Conservation (phyloP, 2,888 invertebrate species). For the Microplitis manilae region DNA sequence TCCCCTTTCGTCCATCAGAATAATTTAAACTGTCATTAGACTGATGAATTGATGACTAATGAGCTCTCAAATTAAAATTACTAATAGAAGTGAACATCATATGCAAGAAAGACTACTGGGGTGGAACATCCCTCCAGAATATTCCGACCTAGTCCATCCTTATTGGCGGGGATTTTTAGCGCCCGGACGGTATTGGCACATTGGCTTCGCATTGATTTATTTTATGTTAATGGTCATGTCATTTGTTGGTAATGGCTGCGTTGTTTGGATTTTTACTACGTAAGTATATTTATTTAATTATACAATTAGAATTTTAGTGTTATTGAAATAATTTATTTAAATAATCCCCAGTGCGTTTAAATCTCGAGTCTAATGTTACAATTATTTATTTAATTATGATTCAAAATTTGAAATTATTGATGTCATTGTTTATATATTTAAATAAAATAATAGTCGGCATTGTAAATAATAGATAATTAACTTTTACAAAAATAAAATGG, state of each 20-base stretch:
- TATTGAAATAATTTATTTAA: background rate
- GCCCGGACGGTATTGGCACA: slow-evolving; percentile 79
- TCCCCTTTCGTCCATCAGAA: no score
- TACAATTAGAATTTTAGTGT: background rate
- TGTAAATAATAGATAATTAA: no score
- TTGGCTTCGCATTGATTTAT: slow-evolving; percentile 78
- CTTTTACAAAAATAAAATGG: no score
- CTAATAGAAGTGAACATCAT: slow-evolving; percentile 60
- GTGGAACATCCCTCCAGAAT: slow-evolving; percentile 80
- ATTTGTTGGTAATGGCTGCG: slow-evolving; percentile 80
- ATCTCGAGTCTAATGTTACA: background rate
- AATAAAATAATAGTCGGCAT: no score
- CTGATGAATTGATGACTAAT: no score
- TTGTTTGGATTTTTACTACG: slow-evolving; percentile 83
- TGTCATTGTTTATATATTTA: no score
- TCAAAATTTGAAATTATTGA: background rate
- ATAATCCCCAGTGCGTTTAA: background rate
- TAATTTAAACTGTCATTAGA: no score
- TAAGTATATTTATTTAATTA: slow-evolving; percentile 69
- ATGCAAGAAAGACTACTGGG: slow-evolving; percentile 74
- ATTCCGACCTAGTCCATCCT: slow-evolving; percentile 77
- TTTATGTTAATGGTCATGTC: slow-evolving; percentile 77
- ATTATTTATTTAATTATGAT: background rate
- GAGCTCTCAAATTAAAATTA: background rate
- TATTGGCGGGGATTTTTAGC: slow-evolving; percentile 81